Evolutionary conservation across 2,797 vertebrate species (phyloP).

Genomic region (Argya squamiceps): DNA sequence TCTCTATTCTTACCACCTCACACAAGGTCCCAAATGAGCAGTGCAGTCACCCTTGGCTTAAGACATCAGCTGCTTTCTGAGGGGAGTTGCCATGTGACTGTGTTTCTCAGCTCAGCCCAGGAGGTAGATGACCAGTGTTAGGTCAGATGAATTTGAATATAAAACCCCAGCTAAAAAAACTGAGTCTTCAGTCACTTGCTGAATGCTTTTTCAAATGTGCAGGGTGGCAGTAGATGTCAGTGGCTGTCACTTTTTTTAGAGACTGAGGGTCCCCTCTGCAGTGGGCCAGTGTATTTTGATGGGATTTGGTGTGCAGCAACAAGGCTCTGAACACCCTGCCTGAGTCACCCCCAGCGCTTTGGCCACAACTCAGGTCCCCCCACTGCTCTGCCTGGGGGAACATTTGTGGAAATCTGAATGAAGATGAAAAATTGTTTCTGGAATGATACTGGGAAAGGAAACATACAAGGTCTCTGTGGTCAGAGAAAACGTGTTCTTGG

Average conservation of each 20-base stretch:
- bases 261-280: background rate
- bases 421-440: conserved; percentile 61
- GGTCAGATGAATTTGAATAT: background rate
- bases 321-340: background rate
- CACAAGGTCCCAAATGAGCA: background rate
- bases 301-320: background rate
- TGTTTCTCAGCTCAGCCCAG: background rate
- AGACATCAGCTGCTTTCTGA: background rate
- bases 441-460: conserved; percentile 53
- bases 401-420: background rate
- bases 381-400: background rate
- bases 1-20: background rate
- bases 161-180: background rate
- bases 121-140: background rate
- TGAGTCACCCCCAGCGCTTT: fast-evolving
- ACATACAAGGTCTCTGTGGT: conserved; percentile 25
- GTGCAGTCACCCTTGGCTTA: background rate
- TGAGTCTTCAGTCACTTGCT: background rate
- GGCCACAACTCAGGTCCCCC: background rate
- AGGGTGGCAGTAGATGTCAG: background rate
- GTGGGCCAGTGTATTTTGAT: background rate
- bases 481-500: conserved; percentile 20
- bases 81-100: background rate
- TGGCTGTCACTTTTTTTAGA: background rate
- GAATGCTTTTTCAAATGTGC: background rate